These are phyloP conservation scores for Cyanoliseus patagonus DNA, from an alignment of 2,113 vertebrate species.

Conservation along the genomic window DNA sequence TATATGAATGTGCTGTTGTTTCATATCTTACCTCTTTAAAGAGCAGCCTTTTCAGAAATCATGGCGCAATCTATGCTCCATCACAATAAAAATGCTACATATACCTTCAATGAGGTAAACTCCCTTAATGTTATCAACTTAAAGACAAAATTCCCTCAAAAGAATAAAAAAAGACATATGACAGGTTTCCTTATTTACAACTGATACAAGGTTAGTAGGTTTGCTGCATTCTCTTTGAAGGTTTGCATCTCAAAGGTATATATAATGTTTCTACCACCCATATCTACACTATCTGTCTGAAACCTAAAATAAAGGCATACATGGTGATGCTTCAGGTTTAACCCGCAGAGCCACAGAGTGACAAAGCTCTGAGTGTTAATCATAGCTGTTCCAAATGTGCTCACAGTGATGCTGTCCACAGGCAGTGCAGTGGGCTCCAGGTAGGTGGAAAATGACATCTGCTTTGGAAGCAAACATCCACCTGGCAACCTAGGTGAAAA, in stretches of 20 bases:
- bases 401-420: neutral
- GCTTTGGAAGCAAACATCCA: neutral
- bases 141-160: neutral
- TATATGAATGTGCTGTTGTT: neutral
- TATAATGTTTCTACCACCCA: neutral
- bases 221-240: neutral
- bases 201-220: neutral
- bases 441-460: neutral
- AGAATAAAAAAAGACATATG: neutral
- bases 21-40: neutral
- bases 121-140: neutral
- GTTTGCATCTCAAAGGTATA: neutral
- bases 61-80: neutral
- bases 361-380: neutral
- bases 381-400: neutral
- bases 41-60: slow-evolving; percentile 18
- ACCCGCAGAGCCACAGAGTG: neutral
- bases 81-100: neutral
- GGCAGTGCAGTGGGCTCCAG: neutral
- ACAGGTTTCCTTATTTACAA: neutral
- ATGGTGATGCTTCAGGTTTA: neutral
- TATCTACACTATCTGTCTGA: neutral
- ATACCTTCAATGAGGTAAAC: slow-evolving; percentile 9
- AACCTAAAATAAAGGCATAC: neutral
- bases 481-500: neutral